Base-by-base conservation (phyloP, 2,113 vertebrate genomes). In the Myiozetetes cayanensis region DNA sequence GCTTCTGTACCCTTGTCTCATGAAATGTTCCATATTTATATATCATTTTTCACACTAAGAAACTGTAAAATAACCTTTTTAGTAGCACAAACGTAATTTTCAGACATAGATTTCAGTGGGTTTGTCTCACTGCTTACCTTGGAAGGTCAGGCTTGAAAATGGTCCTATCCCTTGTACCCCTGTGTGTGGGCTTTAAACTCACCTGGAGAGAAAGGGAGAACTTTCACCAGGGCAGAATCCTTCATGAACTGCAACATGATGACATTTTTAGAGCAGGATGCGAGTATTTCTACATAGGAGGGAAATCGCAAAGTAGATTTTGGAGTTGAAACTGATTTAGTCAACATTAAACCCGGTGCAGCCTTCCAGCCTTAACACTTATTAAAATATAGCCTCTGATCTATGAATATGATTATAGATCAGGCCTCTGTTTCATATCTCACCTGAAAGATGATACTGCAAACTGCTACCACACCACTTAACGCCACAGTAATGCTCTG, bases 361-460 rank as follows among this genome's bases (percentile, higher is more conserved):
- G 39, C 20, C 20, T 7, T 3, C 56, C n/a, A 67, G 66, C 59
- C 43, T 66, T 90, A 88, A 77, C 80, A 50, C 72, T 90, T 91
- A 91, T 41, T 92, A 92, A 91, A 92, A 94, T 52, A 77, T 55
- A 82, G 63, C 44, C 63, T 90, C 0, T 41, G 76, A 68, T 72
- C 73, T 72, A 68, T 67, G 82, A 94, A 81, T 59, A 49, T 5
- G 44, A 89, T 94, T 94, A 87, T 17, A 75, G 52, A 89, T 87
- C 47, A 95, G 90, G 14, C 35, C 65, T 63, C 59, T 93, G 87
- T 93, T 96, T 96, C 72, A 72, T 84, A 56, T 93, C 83, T 94
- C 90, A 68, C 76, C 73, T 92, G 59, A 65, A 80, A 93, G 86
- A 81, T 87, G 79, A 63, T 88, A 37, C 63, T 55, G 76, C 79